Evolutionary conservation across 2,113 vertebrate genomes (phyloP).

Genomic region (Opisthocomus hoazin): DNA sequence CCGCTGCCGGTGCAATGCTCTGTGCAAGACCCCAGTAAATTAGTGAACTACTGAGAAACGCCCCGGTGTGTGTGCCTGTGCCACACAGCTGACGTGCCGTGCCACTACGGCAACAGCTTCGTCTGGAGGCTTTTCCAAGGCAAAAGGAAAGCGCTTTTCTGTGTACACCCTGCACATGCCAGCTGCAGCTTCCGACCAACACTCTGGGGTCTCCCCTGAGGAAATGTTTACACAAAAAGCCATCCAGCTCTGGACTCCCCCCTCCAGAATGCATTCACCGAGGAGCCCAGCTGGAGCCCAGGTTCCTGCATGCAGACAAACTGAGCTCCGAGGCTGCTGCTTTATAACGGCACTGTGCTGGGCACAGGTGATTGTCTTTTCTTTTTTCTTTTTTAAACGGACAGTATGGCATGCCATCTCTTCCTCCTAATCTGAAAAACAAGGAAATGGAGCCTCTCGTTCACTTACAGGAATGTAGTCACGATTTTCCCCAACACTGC

Average conservation of each 20-base stretch:
- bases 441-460: not conserved
- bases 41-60: not conserved
- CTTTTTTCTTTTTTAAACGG: not conserved
- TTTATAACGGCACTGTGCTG: not conserved
- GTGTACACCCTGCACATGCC: not conserved
- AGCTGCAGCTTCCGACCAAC: not conserved
- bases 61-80: not conserved
- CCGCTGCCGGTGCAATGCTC: rapidly evolving
- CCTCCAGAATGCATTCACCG: not conserved
- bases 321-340: not conserved
- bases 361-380: not conserved
- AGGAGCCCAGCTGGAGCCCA: not conserved
- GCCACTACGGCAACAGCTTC: too few relatives aligned
- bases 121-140: not conserved
- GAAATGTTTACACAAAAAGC: not conserved
- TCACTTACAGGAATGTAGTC: not conserved
- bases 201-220: not conserved
- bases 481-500: not conserved
- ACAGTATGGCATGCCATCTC: not conserved
- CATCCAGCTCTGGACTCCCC: not conserved
- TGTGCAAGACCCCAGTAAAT: not conserved
- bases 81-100: not conserved
- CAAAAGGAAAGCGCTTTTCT: not conserved
- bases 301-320: not conserved
- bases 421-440: not conserved